These are phyloP conservation scores for Campoletis sonorensis DNA, from an alignment of 1,140 invertebrate genomes.

Conservation along the genomic window DNA sequence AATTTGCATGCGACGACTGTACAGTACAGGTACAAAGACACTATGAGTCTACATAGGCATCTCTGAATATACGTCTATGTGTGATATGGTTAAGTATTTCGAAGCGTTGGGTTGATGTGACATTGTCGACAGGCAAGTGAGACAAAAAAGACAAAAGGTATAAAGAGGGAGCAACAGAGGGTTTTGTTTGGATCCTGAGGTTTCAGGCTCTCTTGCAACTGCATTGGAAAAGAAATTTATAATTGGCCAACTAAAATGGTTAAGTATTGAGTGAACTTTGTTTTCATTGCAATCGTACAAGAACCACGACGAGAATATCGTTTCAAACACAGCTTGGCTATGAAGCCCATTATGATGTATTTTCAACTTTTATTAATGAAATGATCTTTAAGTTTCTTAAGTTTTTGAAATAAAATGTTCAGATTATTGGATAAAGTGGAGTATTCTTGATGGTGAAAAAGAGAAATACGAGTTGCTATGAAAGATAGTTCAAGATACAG, in stretches of 20 bases:
- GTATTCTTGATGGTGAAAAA: neutral
- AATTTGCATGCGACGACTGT: slow-evolving; percentile 34
- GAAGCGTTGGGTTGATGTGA: neutral
- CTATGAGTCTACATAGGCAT: neutral
- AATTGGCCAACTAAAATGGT: neutral
- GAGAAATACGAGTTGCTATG: neutral
- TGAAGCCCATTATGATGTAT: neutral
- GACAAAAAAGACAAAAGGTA: neutral
- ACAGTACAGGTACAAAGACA: neutral
- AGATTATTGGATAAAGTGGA: neutral
- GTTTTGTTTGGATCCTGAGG: neutral
- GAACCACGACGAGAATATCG: neutral
- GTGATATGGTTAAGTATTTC: neutral
- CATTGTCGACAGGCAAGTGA: neutral
- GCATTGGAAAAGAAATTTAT: neutral
- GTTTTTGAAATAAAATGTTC: neutral
- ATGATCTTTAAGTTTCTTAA: neutral
- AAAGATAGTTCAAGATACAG: neutral
- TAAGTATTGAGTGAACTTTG: neutral
- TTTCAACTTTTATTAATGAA: neutral
- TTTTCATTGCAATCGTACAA: neutral
- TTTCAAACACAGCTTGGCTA: neutral
- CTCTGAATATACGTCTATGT: neutral
- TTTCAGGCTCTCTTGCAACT: neutral
- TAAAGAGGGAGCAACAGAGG: neutral